Conservation (phyloP, 2,888 invertebrate genomes). For the Sphecodes monilicornis region DNA sequence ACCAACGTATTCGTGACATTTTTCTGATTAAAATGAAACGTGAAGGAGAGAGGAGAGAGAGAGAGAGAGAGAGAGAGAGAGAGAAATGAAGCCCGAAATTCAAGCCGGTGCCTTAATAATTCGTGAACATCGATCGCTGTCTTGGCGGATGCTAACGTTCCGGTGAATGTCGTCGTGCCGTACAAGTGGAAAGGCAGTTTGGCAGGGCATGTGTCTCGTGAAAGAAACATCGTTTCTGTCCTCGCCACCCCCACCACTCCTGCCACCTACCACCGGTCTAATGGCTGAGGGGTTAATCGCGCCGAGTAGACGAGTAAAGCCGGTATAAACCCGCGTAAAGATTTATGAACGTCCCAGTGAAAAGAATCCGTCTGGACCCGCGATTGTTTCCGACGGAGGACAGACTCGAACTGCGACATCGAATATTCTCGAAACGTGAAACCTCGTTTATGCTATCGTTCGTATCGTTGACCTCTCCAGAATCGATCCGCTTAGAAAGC, state of each 20-base stretch:
- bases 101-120: conserved; percentile 61
- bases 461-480: not conserved
- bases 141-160: conserved; percentile 11
- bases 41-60: not conserved
- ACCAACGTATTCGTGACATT: too few relatives aligned
- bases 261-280: conserved; percentile 36
- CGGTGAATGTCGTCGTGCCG: conserved; percentile 25
- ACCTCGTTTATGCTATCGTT: not conserved
- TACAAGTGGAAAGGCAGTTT: conserved; percentile 53
- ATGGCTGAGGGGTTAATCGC: conserved; percentile 67
- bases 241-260: not conserved
- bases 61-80: not conserved
- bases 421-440: not conserved
- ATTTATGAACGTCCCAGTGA: conserved; percentile 60
- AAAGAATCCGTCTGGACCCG: conserved; percentile 39
- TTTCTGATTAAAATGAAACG: too few relatives aligned
- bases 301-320: conserved; percentile 66
- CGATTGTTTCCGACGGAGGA: conserved; percentile 41
- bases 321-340: conserved; percentile 63
- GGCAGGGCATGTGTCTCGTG: conserved; percentile 65
- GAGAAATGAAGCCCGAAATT: conserved; percentile 36
- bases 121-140: conserved; percentile 59
- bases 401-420: not conserved
- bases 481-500: not conserved
- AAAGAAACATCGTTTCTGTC: conserved; percentile 64